Conservation (phyloP, 2,113 vertebrate species). For the Misgurnus anguillicaudatus region DNA sequence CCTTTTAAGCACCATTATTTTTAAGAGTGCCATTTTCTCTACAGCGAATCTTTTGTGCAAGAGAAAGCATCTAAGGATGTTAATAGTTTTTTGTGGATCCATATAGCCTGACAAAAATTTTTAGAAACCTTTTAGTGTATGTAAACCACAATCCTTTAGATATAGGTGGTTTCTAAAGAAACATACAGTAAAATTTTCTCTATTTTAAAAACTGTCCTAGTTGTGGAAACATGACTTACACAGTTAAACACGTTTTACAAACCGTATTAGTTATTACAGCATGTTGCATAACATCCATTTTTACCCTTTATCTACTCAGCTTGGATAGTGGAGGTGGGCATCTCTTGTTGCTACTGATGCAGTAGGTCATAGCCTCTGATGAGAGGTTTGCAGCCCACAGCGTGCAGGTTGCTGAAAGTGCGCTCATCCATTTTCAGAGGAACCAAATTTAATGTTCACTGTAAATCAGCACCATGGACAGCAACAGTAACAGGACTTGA, state of each 20-base stretch:
- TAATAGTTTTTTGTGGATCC: too few species aligned
- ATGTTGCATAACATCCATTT: constrained; percentile 31
- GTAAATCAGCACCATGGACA: constrained; percentile 45
- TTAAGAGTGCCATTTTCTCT: too few species aligned
- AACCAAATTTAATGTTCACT: background rate
- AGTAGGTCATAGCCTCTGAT: constrained; percentile 26
- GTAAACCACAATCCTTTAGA: too few species aligned
- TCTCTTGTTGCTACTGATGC: constrained; percentile 11
- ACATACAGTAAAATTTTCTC: too few species aligned
- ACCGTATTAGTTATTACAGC: background rate
- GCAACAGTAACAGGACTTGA: background rate
- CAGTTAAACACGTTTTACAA: constrained; percentile 1
- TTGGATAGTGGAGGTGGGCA: constrained; percentile 27
- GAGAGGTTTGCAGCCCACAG: constrained; percentile 27
- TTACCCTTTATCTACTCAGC: constrained; percentile 11
- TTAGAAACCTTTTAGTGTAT: too few species aligned
- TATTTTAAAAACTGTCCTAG: too few species aligned
- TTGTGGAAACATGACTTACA: background rate
- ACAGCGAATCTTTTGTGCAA: too few species aligned
- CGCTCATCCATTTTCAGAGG: background rate
- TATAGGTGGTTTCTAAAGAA: too few species aligned
- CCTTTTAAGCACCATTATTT: too few species aligned
- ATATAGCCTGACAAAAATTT: too few species aligned
- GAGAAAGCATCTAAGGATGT: too few species aligned
- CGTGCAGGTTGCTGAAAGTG: constrained; percentile 15